Conservation (phyloP, 37 sponge, comb jelly and placozoan genomes). For the Bolinopsis microptera region DNA sequence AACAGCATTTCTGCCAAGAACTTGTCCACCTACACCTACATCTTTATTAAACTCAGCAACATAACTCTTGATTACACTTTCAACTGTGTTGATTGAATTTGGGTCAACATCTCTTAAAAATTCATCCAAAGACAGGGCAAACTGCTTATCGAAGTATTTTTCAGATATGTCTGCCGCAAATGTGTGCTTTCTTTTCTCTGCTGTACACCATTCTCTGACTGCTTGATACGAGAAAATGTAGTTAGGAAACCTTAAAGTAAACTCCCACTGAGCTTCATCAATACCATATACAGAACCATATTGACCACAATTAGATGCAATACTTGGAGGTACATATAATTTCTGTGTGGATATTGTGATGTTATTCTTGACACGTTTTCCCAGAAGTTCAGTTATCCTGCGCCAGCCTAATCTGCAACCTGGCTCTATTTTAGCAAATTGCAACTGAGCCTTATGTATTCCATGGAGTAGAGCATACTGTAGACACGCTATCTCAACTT, state of each 20-base stretch:
- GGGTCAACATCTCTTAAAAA: neutral
- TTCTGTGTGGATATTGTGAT: too few relatives aligned
- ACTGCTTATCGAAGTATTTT: neutral
- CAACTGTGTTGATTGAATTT: neutral
- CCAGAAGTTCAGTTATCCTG: neutral
- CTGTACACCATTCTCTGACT: neutral
- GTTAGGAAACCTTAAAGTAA: constrained; percentile 21
- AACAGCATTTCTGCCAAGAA: neutral
- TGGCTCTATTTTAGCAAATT: neutral
- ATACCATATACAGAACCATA: neutral
- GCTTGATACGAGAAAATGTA: neutral
- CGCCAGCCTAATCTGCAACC: neutral
- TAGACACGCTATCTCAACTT: neutral
- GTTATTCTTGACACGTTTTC: neutral
- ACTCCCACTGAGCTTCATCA: constrained; percentile 34
- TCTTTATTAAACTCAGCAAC: neutral
- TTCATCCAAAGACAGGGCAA: neutral
- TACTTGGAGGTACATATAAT: neutral
- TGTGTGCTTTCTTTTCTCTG: neutral
- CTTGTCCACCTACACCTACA: neutral
- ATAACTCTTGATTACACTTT: neutral
- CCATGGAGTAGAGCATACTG: constrained; percentile 26
- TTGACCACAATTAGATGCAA: neutral
- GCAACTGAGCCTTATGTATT: neutral
- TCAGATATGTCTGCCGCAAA: neutral